phyloP scores from a whole-genome alignment of 1,140 invertebrate genomes.

The Spodoptera litura region DNA sequence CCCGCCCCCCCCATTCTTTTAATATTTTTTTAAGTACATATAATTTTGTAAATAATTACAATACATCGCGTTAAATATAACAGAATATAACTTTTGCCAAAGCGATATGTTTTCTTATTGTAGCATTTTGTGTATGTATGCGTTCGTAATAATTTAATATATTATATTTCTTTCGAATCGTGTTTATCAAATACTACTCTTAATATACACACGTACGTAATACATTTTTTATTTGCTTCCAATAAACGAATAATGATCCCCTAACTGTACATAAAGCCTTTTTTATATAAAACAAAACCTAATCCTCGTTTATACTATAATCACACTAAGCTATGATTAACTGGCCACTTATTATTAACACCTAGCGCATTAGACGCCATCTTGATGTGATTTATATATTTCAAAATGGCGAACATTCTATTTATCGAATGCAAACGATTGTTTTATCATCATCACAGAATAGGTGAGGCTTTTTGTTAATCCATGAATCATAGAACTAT shows the following conservation, averaged over 20 bases:
- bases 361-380: conserved; percentile 67
- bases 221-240: conserved; percentile 68
- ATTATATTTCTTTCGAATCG: conserved; percentile 62
- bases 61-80: conserved; percentile 63
- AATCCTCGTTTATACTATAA: conserved; percentile 73
- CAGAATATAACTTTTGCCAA: conserved; percentile 70
- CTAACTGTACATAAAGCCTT: conserved; percentile 84
- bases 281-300: conserved; percentile 80
- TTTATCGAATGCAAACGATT: conserved; percentile 59
- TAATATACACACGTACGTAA: conserved; percentile 79
- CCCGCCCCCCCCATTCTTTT: conserved; percentile 37
- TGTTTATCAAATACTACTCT: conserved; percentile 82
- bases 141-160: conserved; percentile 60
- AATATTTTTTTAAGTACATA: conserved; percentile 38
- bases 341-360: conserved; percentile 64
- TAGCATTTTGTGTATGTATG: conserved; percentile 77
- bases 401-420: conserved; percentile 66
- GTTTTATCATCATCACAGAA: conserved; percentile 67
- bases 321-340: conserved; percentile 79
- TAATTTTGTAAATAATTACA: conserved; percentile 56
- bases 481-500: conserved; percentile 43
- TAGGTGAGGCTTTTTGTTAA: conserved; percentile 58
- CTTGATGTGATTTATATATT: conserved; percentile 55
- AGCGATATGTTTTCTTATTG: conserved; percentile 85
- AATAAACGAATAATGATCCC: conserved; percentile 71